Evolutionary conservation across 2,797 vertebrate genomes (phyloP), one percentile per base, ranked within the genome.

Genomic region (Bradypodion pumilum): DNA sequence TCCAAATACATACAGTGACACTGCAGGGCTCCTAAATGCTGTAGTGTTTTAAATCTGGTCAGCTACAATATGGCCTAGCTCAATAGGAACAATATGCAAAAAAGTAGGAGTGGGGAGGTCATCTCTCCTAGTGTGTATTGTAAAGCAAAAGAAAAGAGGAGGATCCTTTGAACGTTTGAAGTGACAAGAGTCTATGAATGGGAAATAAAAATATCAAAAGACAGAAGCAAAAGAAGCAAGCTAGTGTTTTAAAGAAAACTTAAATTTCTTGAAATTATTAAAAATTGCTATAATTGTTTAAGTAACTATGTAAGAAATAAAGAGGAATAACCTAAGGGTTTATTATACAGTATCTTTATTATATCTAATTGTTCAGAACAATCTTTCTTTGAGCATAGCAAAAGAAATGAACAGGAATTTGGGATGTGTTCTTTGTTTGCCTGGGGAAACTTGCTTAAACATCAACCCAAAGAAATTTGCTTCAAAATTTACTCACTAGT

Each of bases 41-140:
- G 94, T 91, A 96, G 95, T 96, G 95, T 97, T 97, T 96, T 96
- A 95, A 96, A 96, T 95, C 95, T 97, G 94, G 95, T 94, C 95
- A 95, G 94, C 94, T 94, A 96, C 93, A 96, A 92, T 95, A 94
- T 95, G 94, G 94, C 89, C 88, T 68, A 89, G 93, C 92, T 94
- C 94, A 95, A 92, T 86, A 87, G 94, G 89, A 90, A 94, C 94
- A 94, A 97, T 94, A 95, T 95, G 94, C 95, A 94, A 93, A 90
- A 89, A 87, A 89, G 87, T 80, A 44, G 90, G 89, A 23, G 29
- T 7, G 21, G 15, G 7, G 19, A n/a, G 32, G 27, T 9, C 19
- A 42, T 85, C 37, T 93, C 89, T 94, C 89, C 89, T 85, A 89
- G 88, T 88, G 91, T 60, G 89, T 95, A 96, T 88, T 95, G 92